Conservation (phyloP, 2,797 vertebrate genomes). For the Hoplostethus mediterraneus region DNA sequence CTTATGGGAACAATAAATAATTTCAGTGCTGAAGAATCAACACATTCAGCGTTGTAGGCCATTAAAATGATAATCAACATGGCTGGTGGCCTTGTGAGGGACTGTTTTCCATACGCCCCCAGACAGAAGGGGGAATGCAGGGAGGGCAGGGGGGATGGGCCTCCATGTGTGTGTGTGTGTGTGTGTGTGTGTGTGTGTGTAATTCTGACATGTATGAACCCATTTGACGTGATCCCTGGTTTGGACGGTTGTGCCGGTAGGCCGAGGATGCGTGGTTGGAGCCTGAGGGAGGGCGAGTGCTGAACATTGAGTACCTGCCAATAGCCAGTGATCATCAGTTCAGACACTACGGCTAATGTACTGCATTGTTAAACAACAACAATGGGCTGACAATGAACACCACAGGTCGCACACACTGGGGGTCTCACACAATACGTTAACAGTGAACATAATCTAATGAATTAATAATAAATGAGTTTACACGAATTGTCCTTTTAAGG, state of each 20-base stretch:
- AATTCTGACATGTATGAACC: too few relatives aligned
- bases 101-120: constrained; percentile 46
- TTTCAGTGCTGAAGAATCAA: constrained; percentile 52
- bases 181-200: constrained; percentile 3
- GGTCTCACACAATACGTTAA: not conserved
- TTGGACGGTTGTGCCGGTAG: not conserved
- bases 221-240: not conserved
- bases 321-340: constrained; percentile 14
- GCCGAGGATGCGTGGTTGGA: constrained; percentile 4
- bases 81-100: constrained; percentile 22
- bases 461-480: constrained; percentile 22
- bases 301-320: constrained; percentile 20
- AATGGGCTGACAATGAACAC: not conserved
- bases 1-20: constrained; percentile 60
- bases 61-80: constrained; percentile 69
- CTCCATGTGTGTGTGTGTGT: not conserved
- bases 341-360: constrained; percentile 18
- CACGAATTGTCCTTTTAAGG: constrained; percentile 40
- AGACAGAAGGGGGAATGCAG: constrained; percentile 34
- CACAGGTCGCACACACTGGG: not conserved
- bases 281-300: not conserved
- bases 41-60: constrained; percentile 34
- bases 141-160: not conserved
- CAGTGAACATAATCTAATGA: constrained; percentile 26
- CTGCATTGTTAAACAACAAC: constrained; percentile 8